These are phyloP conservation scores for Dexiosoma caninum DNA, from an alignment of 2,888 invertebrate species.

Conservation along the genomic window DNA sequence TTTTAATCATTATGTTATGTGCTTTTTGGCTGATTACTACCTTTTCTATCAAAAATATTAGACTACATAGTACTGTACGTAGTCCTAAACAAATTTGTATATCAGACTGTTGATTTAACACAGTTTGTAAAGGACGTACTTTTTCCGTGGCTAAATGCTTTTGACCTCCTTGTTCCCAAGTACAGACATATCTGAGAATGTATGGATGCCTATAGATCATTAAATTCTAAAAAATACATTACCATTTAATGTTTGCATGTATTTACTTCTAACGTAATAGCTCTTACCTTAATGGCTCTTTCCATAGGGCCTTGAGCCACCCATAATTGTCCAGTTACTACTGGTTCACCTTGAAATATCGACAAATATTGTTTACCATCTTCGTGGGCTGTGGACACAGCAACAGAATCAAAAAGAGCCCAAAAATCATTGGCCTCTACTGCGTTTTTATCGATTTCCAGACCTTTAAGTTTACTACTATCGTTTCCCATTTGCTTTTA, in stretches of 20 bases:
- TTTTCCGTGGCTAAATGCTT: conserved; percentile 89
- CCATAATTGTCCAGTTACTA: conserved; percentile 83
- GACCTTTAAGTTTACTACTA: conserved; percentile 83
- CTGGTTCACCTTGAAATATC: conserved; percentile 85
- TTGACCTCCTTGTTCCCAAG: conserved; percentile 87
- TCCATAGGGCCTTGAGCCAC: conserved; percentile 84
- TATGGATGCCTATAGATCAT: conserved; percentile 92
- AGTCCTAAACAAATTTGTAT: conserved; percentile 91
- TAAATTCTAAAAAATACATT: conserved; percentile 83
- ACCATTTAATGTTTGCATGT: neutral
- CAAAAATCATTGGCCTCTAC: conserved; percentile 89
- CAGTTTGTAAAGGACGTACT: conserved; percentile 85
- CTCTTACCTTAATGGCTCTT: conserved; percentile 85
- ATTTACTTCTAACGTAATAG: conserved; percentile 26
- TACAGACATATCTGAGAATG: conserved; percentile 88
- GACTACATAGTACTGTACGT: conserved; percentile 87
- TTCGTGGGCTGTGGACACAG: conserved; percentile 74
- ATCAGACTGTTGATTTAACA: conserved; percentile 83
- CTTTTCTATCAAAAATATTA: conserved; percentile 90
- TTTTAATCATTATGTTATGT: neutral
- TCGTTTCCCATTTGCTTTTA: conserved; percentile 85
- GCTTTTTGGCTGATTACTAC: conserved; percentile 67
- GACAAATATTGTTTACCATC: conserved; percentile 81
- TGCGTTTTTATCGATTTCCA: conserved; percentile 85
- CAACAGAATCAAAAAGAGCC: conserved; percentile 81